Percentiles rank a stretch among this genome's conserved stretches.
Evolutionary conservation across 35 echinoderm and acorn worm species (phyloP).

Genomic region (Amphiura filiformis): DNA sequence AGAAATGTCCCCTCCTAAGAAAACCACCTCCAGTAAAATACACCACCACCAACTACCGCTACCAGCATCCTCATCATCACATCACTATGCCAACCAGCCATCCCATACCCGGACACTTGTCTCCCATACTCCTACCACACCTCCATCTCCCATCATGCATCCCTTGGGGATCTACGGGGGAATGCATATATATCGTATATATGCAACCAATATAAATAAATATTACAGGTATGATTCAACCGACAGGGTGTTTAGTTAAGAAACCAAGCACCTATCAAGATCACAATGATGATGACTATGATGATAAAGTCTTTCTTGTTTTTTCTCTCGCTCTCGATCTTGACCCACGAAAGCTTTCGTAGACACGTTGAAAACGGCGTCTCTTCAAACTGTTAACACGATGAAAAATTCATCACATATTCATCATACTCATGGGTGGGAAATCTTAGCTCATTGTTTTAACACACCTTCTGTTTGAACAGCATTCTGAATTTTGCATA

Average conservation of each 20-base stretch:
- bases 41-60: no score
- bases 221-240: background rate
- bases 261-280: background rate
- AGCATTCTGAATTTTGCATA: background rate
- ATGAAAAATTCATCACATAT: background rate
- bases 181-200: no score
- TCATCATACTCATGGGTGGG: background rate
- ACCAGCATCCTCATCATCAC: no score
- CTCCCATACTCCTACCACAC: no score
- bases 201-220: background rate
- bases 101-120: no score
- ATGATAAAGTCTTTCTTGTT: background rate
- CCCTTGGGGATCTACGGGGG: no score
- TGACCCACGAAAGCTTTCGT: background rate
- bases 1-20: no score
- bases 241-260: background rate
- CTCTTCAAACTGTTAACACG: background rate
- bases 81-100: no score
- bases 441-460: background rate
- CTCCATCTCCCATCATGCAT: no score
- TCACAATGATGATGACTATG: no score
- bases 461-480: background rate
- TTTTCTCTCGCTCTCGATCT: background rate
- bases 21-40: no score
- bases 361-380: background rate